Evolutionary conservation across 2,113 vertebrate genomes (phyloP), one percentile per base, ranked within the genome.

Genomic region (Corynorhinus townsendii): DNA sequence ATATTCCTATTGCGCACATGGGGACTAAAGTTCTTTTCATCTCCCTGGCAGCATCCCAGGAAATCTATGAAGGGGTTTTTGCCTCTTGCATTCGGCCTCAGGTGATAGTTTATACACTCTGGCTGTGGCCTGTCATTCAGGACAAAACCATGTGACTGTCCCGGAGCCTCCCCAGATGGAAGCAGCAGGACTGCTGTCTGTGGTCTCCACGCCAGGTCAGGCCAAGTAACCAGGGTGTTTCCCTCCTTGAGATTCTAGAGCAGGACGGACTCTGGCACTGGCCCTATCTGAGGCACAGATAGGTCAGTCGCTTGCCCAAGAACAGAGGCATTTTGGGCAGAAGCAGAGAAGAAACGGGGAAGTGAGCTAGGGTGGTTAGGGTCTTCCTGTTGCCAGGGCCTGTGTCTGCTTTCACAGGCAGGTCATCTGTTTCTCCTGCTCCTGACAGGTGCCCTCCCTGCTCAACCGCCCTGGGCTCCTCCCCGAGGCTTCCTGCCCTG

Each of bases 341-440:
- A 77, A 68, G 77, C n/a, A 80, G 66, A 83, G 86, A 66, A 83
- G 30, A 89, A 79, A 56, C 47, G 17, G 15, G 40, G 33, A 64
- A 35, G 12, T 45, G 14, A 86, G 40, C 15, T 71, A n/a, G n/a
- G 12, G 20, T 30, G 24, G 38, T 20, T 11, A 73, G 64, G 30
- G 30, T 73, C 66, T 79, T 87, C 56, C 71, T 35, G 1, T 38
- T 52, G 54, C 22, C 38, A 47, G 54, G 35, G 59, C 38, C 38
- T 38, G 19, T 19, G 3, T 15, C 11, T 80, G 30, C 73, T 11
- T 71, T 30, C 79, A 22, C 3, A 28, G 38, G 30, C 30, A 1
- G 45, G 2, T 49, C 43, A 43, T 16, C 52, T 79, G n/a, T 45
- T 45, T 43, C 22, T 40, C 26, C 8, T 56, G 33, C 11, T 56